A percentile compares a stretch with the other conserved stretches of the same genome.
phyloP scores from a whole-genome alignment of 2,888 invertebrate genomes.

The Sipha maydis region DNA sequence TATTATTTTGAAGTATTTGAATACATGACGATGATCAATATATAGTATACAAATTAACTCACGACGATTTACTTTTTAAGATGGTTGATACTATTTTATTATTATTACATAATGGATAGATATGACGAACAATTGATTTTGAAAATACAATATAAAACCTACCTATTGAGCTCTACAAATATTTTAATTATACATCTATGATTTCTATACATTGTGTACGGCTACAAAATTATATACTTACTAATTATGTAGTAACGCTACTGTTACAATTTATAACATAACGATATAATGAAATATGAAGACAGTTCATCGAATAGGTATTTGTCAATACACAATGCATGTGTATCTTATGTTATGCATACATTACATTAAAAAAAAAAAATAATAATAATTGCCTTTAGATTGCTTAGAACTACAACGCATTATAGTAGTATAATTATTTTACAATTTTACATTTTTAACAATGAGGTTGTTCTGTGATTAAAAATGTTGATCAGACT shows the following conservation, averaged over 20 bases:
- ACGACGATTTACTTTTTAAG: too few species aligned
- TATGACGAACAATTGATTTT: not conserved
- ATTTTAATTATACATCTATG: not conserved
- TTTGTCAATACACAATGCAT: not conserved
- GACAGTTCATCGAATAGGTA: not conserved
- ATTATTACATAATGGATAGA: too few species aligned
- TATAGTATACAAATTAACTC: too few species aligned
- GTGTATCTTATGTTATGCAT: not conserved
- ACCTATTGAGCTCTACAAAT: not conserved
- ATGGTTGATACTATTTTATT: too few species aligned
- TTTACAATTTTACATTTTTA: too few species aligned
- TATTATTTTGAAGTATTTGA: too few species aligned
- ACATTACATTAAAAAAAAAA: too few species aligned
- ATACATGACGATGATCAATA: too few species aligned
- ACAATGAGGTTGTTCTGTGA: too few species aligned
- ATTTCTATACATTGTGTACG: not conserved
- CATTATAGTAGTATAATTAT: too few species aligned
- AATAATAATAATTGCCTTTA: too few species aligned
- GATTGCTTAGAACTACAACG: too few species aligned
- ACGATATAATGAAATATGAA: not conserved
- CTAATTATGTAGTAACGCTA: not conserved
- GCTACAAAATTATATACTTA: not conserved
- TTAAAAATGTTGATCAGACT: not conserved
- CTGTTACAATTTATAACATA: not conserved
- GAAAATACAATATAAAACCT: not conserved